Evolutionary conservation across 2,797 vertebrate genomes (phyloP), one percentile per base, ranked within the genome.

Genomic region (Pantherophis vulpinus): DNA sequence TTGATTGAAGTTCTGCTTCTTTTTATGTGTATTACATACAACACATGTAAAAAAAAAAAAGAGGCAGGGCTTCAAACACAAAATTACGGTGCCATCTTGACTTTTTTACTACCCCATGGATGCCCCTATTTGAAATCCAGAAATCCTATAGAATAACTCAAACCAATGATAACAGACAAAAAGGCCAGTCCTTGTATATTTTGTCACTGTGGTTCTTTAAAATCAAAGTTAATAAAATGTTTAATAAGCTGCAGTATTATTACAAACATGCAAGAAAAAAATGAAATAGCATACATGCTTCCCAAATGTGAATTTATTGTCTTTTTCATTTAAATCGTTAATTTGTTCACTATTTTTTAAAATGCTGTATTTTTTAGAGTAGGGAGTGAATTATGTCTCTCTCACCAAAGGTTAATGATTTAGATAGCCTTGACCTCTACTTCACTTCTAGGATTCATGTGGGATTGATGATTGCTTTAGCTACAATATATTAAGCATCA

Each of bases 401-500:
- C 97, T 98, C 98, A 98, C 98, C 98, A 98, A 97, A 98, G 98
- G 98, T 98, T 98, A 98, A 98, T 97, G 97, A 98, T 98, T 98
- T 97, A 96, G 97, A 98, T 97, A 98, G 98, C 98, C 98, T 99
- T 99, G 98, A 99, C 98, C 98, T 98, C 97, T 92, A 97, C 97
- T 98, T 98, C 98, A 98, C 98, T 98, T 98, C 98, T 98, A 98
- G 98, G 98, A 98, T 98, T 98, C 98, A 99, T 98, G 98, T 98
- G 97, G 97, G 97, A 98, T 98, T 98, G 98, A 59, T 98, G 98
- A 99, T 98, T 98, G 98, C 98, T 98, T 98, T 98, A 98, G 98
- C 98, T 98, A 98, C 98, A 98, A 98, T 98, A 98, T 98, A 97
- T 98, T 98, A 98, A 98, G 98, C 98, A 98, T 99, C 98, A 99